A percentile compares a stretch with the other conserved stretches of the same genome.
These are phyloP conservation scores for Cataglyphis cursor DNA, from an alignment of 2,888 invertebrate genomes.

Conservation along the genomic window DNA sequence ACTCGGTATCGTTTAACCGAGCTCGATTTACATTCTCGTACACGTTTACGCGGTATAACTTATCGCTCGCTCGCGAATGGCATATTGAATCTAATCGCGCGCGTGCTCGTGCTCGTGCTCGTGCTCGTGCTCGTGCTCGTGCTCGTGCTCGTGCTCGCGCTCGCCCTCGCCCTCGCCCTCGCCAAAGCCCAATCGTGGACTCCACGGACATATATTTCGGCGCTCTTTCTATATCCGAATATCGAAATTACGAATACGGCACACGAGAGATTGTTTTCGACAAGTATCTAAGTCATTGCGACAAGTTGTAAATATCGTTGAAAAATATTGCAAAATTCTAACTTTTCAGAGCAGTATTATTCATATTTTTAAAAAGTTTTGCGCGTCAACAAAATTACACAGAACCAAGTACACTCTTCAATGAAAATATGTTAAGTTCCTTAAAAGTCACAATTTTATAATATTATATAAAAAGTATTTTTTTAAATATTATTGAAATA, in stretches of 20 bases:
- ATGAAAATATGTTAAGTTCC: neutral
- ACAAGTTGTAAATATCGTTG: slow-evolving; percentile 5
- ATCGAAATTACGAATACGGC: neutral
- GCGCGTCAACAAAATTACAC: neutral
- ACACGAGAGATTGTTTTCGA: neutral
- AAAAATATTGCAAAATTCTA: neutral
- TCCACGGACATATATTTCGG: neutral
- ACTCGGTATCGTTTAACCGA: neutral
- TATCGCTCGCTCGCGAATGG: neutral
- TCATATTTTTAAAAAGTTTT: neutral
- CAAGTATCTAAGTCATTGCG: neutral
- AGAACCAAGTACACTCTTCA: neutral
- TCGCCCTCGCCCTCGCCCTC: neutral
- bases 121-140: neutral
- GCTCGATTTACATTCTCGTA: neutral
- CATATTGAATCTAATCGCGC: neutral
- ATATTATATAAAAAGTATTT: neutral
- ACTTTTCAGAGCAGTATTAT: neutral
- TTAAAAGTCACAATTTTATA: neutral
- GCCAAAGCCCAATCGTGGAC: neutral
- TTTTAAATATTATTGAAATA: neutral
- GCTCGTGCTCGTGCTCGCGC: too few species aligned
- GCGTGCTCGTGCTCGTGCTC: neutral
- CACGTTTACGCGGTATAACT: neutral
- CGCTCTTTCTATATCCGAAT: neutral